Evolutionary conservation across 2,888 invertebrate species (phyloP).

Genomic region (Spilarctia lutea): DNA sequence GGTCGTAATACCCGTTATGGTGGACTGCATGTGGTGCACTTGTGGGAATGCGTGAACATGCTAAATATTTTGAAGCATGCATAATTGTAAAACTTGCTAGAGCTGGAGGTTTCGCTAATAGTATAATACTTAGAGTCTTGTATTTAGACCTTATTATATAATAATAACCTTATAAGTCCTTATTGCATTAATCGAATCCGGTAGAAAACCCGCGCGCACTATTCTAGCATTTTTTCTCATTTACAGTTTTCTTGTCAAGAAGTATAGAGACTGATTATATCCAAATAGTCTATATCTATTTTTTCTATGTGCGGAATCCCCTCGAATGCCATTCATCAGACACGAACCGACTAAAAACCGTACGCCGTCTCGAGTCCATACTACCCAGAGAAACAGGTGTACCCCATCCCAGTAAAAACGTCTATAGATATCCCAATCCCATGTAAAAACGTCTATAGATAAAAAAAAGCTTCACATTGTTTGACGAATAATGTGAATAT

Average conservation of each 20-base stretch:
- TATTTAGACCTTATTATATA: no score
- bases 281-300: not conserved
- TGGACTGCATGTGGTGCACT: slow-evolving; percentile 58
- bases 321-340: no score
- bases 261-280: not conserved
- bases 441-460: not conserved
- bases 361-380: no score
- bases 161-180: no score
- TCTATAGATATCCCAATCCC: not conserved
- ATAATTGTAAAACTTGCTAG: not conserved
- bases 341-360: no score
- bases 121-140: not conserved
- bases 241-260: not conserved
- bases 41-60: slow-evolving; percentile 61
- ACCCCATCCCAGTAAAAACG: no score
- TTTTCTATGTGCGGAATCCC: no score
- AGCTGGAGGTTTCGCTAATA: not conserved
- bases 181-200: not conserved
- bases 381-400: no score
- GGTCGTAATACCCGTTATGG: slow-evolving; percentile 57
- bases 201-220: not conserved
- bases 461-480: not conserved
- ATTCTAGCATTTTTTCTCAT: not conserved
- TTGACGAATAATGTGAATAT: not conserved
- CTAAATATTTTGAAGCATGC: slow-evolving; percentile 41